phyloP scores from a whole-genome alignment of 2,888 invertebrate species.

The Drosophila cracens region DNA sequence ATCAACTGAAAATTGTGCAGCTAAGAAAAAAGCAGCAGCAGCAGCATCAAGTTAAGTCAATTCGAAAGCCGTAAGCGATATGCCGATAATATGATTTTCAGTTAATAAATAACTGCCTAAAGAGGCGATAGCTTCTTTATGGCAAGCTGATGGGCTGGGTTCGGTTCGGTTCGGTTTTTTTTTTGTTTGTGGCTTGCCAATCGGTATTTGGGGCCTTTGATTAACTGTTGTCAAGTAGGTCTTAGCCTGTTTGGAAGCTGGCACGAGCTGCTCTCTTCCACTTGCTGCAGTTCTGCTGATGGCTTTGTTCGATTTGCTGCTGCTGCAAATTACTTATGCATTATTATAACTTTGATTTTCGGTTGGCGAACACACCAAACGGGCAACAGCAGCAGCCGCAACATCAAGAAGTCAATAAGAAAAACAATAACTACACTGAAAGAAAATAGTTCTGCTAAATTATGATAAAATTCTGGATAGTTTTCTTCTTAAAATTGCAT shows the following conservation, averaged over 20 bases:
- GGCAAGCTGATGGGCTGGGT: slow-evolving; percentile 34
- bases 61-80: slow-evolving; percentile 58
- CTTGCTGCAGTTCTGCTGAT: slow-evolving; percentile 41
- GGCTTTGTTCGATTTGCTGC: slow-evolving; percentile 67
- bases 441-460: background rate
- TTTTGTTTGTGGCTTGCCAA: slow-evolving; percentile 3
- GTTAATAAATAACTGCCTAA: slow-evolving; percentile 78
- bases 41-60: slow-evolving; percentile 20
- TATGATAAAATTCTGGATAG: background rate
- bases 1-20: slow-evolving; percentile 42
- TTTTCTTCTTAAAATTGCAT: background rate
- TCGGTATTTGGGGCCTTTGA: slow-evolving; percentile 54
- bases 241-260: slow-evolving; percentile 27
- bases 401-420: slow-evolving; percentile 37
- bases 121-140: slow-evolving; percentile 53
- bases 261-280: slow-evolving; percentile 64
- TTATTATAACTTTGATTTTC: slow-evolving; percentile 75
- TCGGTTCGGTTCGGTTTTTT: background rate
- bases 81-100: slow-evolving; percentile 74
- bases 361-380: slow-evolving; percentile 29
- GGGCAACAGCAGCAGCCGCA: background rate
- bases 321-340: slow-evolving; percentile 79
- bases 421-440: background rate
- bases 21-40: slow-evolving; percentile 30
- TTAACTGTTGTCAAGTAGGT: slow-evolving; percentile 69